phyloP scores from a whole-genome alignment of 2,797 vertebrate genomes.

The Trichosurus vulpecula region DNA sequence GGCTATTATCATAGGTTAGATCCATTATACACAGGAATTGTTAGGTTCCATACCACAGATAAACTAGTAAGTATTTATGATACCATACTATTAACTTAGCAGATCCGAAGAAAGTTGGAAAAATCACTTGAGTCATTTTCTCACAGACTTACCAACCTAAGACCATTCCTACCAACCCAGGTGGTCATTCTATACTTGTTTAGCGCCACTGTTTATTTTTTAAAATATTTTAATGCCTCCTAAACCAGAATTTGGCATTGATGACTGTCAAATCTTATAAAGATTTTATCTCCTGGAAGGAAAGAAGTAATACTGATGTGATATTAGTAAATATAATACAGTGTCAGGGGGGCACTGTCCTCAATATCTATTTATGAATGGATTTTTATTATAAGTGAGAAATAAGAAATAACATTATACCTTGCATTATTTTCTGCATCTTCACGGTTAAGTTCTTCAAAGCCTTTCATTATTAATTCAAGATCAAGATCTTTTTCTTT shows the following conservation, averaged over 20 bases:
- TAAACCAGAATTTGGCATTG: background rate
- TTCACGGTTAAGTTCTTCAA: constrained; percentile 81
- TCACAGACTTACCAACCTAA: background rate
- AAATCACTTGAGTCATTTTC: background rate
- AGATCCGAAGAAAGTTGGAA: background rate
- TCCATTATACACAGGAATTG: background rate
- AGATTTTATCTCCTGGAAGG: constrained; percentile 26
- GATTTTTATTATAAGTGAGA: background rate
- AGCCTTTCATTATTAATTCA: constrained; percentile 80
- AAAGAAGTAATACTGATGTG: background rate
- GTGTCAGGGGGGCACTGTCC: background rate
- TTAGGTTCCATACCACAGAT: background rate
- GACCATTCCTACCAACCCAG: background rate
- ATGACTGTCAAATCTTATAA: constrained; percentile 25
- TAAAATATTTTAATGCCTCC: background rate
- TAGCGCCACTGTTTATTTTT: background rate
- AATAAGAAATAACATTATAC: constrained; percentile 78
- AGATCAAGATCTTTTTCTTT: constrained; percentile 85
- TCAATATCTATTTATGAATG: constrained; percentile 31
- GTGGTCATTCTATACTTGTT: background rate
- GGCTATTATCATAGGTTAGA: background rate
- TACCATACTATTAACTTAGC: background rate
- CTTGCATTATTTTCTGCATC: constrained; percentile 85
- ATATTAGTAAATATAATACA: constrained; percentile 1
- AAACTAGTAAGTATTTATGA: background rate